These are phyloP conservation scores for Acleris literana DNA, from an alignment of 2,888 invertebrate species.

Conservation along the genomic window DNA sequence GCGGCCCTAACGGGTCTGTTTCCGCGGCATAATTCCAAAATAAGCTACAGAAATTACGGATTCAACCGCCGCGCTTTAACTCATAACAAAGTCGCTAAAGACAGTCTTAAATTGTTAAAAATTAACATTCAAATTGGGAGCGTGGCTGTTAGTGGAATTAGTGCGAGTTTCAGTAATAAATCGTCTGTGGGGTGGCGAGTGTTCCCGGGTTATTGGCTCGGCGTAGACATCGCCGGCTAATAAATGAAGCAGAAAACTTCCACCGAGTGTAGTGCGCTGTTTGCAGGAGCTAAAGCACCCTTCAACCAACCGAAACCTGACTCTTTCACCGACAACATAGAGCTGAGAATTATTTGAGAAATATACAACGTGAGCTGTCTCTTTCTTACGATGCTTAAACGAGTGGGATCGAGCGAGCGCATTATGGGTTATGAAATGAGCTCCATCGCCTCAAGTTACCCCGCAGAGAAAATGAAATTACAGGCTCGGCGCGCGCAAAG, in stretches of 20 bases:
- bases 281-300: slow-evolving; percentile 68
- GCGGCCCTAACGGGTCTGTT: slow-evolving; percentile 55
- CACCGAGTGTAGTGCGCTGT: slow-evolving; percentile 68
- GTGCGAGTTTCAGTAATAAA: slow-evolving; percentile 77
- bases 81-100: slow-evolving; percentile 71
- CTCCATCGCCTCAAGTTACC: slow-evolving; percentile 73
- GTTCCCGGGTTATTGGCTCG: slow-evolving; percentile 72
- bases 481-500: slow-evolving; percentile 69
- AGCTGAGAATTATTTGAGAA: slow-evolving; percentile 63
- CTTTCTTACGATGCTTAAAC: slow-evolving; percentile 47
- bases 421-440: slow-evolving; percentile 81
- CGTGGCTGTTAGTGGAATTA: slow-evolving; percentile 79
- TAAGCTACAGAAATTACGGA: slow-evolving; percentile 59
- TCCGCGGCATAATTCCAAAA: slow-evolving; percentile 56
- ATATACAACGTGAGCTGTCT: slow-evolving; percentile 59
- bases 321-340: slow-evolving; percentile 54
- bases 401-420: slow-evolving; percentile 60
- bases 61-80: slow-evolving; percentile 61
- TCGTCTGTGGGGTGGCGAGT: slow-evolving; percentile 75
- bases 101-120: slow-evolving; percentile 79
- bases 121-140: slow-evolving; percentile 81
- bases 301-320: slow-evolving; percentile 61
- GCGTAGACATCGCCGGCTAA: slow-evolving; percentile 76
- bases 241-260: slow-evolving; percentile 82
- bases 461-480: slow-evolving; percentile 77